phyloP scores from a whole-genome alignment of 2,113 vertebrate genomes.

The Smithornis capensis region DNA sequence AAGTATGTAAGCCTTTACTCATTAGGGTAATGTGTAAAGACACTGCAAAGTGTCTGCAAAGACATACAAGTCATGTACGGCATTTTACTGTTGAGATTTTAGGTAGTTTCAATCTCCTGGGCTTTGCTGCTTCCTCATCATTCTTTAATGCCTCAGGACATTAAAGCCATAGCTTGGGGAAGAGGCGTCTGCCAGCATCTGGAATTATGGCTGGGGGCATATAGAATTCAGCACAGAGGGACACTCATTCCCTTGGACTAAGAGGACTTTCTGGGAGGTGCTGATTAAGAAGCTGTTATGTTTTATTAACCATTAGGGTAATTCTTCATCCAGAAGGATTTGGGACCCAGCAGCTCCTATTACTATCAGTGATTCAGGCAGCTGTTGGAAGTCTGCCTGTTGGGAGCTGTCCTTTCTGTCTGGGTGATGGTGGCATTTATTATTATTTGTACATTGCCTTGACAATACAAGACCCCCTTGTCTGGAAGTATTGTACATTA shows the following conservation, averaged over 20 bases:
- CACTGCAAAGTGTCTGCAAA: neutral
- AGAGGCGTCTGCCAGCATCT: neutral
- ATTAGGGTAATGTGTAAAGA: neutral
- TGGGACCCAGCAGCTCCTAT: neutral
- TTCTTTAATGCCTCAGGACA: neutral
- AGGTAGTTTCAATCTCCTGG: neutral
- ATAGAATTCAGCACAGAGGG: neutral
- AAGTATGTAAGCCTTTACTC: neutral
- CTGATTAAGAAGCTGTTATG: neutral
- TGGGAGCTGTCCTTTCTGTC: neutral
- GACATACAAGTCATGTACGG: neutral
- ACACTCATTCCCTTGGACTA: neutral
- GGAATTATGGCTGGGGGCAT: neutral
- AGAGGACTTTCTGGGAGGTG: neutral
- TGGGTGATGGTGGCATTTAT: neutral
- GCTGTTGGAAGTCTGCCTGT: neutral
- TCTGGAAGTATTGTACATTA: neutral
- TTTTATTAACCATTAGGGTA: neutral
- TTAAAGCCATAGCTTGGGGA: neutral
- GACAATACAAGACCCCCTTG: neutral
- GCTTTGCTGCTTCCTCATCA: neutral
- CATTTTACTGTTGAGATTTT: neutral
- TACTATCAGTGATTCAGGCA: neutral
- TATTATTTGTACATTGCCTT: neutral
- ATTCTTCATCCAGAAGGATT: neutral